These are phyloP conservation scores for Dipodomys stephensi DNA, from an alignment of 2,113 vertebrate genomes.

Conservation along the genomic window DNA sequence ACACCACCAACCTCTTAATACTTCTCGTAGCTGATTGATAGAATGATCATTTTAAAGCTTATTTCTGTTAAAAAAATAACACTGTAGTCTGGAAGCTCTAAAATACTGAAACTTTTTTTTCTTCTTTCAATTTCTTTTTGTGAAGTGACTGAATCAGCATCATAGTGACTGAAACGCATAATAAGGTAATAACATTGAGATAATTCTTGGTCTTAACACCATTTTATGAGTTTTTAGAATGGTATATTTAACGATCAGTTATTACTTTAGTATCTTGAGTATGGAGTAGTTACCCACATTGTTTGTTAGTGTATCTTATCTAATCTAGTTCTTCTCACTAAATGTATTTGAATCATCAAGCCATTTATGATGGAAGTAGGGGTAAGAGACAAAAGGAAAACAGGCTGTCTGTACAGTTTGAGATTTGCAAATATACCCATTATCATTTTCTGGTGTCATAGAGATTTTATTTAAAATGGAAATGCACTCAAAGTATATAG, in stretches of 20 bases:
- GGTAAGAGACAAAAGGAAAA: background rate
- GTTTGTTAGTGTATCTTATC: background rate
- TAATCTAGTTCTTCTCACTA: background rate
- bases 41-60: background rate
- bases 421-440: background rate
- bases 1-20: background rate
- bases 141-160: background rate
- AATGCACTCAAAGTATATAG: background rate
- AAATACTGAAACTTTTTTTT: background rate
- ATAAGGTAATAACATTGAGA: background rate
- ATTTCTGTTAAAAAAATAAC: background rate
- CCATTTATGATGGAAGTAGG: background rate
- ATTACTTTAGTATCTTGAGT: background rate
- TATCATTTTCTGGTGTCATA: too few relatives aligned
- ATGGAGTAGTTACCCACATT: background rate
- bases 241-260: background rate
- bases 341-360: background rate
- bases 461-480: background rate
- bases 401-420: background rate
- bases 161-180: background rate
- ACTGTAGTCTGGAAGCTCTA: background rate
- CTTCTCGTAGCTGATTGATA: background rate
- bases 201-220: background rate
- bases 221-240: background rate
- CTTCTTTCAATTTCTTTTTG: background rate